These are phyloP conservation scores for Steatocranus sp. DNA, from an alignment of 2,797 vertebrate genomes.

Conservation along the genomic window DNA sequence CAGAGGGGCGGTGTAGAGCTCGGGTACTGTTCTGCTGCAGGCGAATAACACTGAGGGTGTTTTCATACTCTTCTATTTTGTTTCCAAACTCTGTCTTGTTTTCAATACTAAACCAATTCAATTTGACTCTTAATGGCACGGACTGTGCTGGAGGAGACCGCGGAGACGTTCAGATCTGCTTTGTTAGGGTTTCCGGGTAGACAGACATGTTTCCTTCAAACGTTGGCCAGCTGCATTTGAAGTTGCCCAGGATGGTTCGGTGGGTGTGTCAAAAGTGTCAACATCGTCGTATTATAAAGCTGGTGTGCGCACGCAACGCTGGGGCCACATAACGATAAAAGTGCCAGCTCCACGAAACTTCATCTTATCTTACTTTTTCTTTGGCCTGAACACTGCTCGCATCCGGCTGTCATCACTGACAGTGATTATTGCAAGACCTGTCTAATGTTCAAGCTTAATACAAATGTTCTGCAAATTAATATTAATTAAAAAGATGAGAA, in stretches of 20 bases:
- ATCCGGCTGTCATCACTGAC: background rate
- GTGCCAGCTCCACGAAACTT: background rate
- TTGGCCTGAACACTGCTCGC: background rate
- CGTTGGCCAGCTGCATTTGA: background rate
- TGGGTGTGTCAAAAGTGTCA: background rate
- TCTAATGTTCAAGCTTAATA: background rate
- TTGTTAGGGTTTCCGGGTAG: background rate
- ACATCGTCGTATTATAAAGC: background rate
- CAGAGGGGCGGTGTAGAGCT: constrained; percentile 24
- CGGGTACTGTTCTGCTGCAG: background rate
- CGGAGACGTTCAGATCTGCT: background rate
- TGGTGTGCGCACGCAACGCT: background rate
- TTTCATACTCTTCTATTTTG: background rate
- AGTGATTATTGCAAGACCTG: background rate
- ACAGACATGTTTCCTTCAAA: background rate
- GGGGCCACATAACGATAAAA: background rate
- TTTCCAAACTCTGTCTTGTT: background rate
- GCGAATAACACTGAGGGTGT: background rate
- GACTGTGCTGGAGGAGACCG: background rate
- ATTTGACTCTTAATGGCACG: background rate
- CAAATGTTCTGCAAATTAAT: background rate
- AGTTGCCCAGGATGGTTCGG: background rate
- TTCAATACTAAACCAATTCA: background rate
- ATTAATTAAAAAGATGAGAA: background rate
- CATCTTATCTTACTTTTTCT: background rate